Evolutionary conservation across 2,888 invertebrate genomes (phyloP).

Genomic region (Dexiosoma caninum): DNA sequence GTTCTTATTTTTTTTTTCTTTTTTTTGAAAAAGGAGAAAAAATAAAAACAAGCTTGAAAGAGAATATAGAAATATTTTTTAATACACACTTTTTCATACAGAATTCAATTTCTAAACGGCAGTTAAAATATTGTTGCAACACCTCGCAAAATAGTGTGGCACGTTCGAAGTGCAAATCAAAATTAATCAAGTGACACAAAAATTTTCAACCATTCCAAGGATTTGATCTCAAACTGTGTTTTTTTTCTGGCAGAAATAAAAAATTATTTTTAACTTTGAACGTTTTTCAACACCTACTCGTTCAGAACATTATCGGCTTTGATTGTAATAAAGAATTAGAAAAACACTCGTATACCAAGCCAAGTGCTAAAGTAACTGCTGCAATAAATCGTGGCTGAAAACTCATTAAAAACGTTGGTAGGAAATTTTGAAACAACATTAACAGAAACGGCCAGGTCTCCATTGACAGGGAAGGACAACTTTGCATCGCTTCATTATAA

Average conservation of each 20-base stretch:
- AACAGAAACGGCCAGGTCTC: too few relatives aligned
- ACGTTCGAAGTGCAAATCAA: background rate
- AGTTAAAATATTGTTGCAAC: constrained; percentile 30
- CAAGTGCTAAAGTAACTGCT: constrained; percentile 25
- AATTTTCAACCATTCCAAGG: constrained; percentile 50
- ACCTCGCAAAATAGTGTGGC: background rate
- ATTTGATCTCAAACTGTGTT: background rate
- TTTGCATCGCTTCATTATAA: too few relatives aligned
- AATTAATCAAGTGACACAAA: constrained; percentile 18
- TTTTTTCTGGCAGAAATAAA: background rate
- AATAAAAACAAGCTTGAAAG: too few relatives aligned
- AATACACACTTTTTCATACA: too few relatives aligned
- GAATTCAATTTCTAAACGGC: too few relatives aligned
- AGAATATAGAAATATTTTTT: too few relatives aligned
- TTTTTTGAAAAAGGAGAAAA: too few relatives aligned
- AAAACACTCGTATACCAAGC: background rate
- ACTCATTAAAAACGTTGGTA: background rate
- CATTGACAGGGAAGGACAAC: too few relatives aligned
- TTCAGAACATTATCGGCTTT: constrained; percentile 9
- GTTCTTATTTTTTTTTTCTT: too few relatives aligned
- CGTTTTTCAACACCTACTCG: constrained; percentile 52
- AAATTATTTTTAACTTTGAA: background rate
- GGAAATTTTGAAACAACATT: too few relatives aligned
- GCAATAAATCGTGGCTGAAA: background rate
- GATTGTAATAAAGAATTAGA: constrained; percentile 36